Conservation (phyloP, 2,888 invertebrate species). For the Lacanobia oleracea region DNA sequence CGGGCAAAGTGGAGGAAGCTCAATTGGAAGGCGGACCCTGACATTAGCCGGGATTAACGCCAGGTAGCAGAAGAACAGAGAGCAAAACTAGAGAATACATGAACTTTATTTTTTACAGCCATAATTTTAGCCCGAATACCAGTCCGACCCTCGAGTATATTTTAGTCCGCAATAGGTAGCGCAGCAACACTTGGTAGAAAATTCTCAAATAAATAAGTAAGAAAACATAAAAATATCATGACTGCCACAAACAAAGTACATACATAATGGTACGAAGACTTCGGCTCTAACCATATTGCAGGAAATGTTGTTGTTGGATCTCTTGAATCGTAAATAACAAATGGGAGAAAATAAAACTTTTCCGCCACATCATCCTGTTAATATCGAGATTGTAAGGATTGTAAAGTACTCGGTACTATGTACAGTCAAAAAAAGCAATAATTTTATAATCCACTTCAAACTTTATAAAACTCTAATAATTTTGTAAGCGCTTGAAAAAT, state of each 20-base stretch:
- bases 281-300: slow-evolving; percentile 74
- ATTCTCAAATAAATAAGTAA: slow-evolving; percentile 5
- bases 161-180: background rate
- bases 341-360: slow-evolving; percentile 84
- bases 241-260: slow-evolving; percentile 49
- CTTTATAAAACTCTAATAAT: background rate
- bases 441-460: background rate
- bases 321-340: slow-evolving; percentile 88
- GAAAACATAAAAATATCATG: slow-evolving; percentile 48
- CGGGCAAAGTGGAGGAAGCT: no score
- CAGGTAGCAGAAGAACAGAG: no score
- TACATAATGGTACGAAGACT: slow-evolving; percentile 64
- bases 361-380: slow-evolving; percentile 83
- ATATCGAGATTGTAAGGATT: slow-evolving; percentile 76
- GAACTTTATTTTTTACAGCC: background rate
- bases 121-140: background rate
- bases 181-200: background rate
- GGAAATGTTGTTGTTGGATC: slow-evolving; percentile 84
- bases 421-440: background rate
- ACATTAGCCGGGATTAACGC: no score
- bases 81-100: no score
- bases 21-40: no score
- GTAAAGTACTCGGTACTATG: slow-evolving; percentile 56
- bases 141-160: background rate
- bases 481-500: background rate